Evolutionary conservation across 2,797 vertebrate species (phyloP).

Genomic region (Nannoperca australis): DNA sequence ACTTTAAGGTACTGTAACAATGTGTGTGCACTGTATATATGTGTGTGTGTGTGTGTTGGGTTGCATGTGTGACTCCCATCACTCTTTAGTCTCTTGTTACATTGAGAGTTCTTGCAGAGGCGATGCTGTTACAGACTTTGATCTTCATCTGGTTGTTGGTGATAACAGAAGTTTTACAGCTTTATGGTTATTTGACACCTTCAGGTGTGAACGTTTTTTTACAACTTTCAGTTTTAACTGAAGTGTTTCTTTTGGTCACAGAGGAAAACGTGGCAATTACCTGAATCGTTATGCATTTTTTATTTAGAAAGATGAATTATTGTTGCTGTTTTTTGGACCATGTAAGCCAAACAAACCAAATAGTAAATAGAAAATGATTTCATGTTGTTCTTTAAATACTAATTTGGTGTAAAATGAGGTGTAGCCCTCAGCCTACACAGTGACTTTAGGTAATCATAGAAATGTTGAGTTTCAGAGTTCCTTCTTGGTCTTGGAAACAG

Average conservation of each 20-base stretch:
- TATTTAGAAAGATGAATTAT: background rate
- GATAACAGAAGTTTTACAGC: slow-evolving; percentile 28
- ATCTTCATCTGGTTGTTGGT: background rate
- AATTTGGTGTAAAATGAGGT: background rate
- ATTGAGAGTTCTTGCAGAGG: background rate
- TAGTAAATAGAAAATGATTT: background rate
- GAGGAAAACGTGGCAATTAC: background rate
- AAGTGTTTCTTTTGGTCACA: no score
- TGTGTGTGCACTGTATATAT: slow-evolving; percentile 24
- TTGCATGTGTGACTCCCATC: background rate
- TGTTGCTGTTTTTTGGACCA: background rate
- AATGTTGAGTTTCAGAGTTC: background rate
- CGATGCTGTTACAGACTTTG: slow-evolving; percentile 5
- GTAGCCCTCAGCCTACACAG: background rate
- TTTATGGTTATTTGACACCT: background rate
- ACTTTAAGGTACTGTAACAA: slow-evolving; percentile 54
- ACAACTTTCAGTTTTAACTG: background rate
- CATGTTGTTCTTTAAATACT: background rate
- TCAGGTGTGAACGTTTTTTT: background rate
- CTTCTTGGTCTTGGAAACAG: background rate
- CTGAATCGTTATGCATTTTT: background rate
- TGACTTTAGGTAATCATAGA: background rate
- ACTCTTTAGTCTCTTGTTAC: background rate
- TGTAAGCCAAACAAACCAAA: background rate
- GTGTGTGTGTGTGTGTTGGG: slow-evolving; percentile 4